These are phyloP conservation scores for Trachelipus rathkii DNA, from an alignment of 1,140 invertebrate species.

Conservation along the genomic window DNA sequence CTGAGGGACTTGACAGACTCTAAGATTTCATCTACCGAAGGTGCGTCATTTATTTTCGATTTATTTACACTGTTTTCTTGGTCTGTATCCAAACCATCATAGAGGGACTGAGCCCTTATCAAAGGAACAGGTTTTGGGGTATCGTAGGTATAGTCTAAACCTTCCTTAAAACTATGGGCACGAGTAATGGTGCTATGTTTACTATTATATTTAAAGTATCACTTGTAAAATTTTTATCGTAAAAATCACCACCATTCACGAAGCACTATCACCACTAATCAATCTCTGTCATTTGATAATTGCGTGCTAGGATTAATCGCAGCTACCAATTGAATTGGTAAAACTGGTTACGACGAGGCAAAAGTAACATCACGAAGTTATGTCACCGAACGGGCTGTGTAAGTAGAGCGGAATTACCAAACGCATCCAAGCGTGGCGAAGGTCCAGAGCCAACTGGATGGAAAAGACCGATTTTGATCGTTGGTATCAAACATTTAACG, in stretches of 20 bases:
- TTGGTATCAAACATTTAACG: too few species aligned
- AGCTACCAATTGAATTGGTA: slow-evolving; percentile 38
- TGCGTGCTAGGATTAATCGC: slow-evolving; percentile 29
- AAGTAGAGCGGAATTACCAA: too few species aligned
- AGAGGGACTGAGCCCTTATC: slow-evolving; percentile 38
- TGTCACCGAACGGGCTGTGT: too few species aligned
- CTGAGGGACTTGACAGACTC: slow-evolving; percentile 44
- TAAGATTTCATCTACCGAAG: slow-evolving; percentile 45
- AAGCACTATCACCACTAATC: slow-evolving; percentile 27
- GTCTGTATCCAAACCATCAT: slow-evolving; percentile 39
- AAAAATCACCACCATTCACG: slow-evolving; percentile 36
- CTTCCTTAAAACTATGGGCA: slow-evolving; percentile 43
- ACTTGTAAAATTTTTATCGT: too few species aligned
- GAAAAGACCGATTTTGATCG: too few species aligned
- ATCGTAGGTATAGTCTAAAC: slow-evolving; percentile 21
- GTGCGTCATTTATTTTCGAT: slow-evolving; percentile 33
- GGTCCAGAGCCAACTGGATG: too few species aligned
- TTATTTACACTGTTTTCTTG: slow-evolving; percentile 27
- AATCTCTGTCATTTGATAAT: too few species aligned
- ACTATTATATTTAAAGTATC: slow-evolving; percentile 31
- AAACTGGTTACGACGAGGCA: slow-evolving; percentile 40
- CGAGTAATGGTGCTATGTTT: slow-evolving; percentile 34
- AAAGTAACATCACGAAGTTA: too few species aligned
- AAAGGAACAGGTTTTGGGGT: slow-evolving; percentile 25
- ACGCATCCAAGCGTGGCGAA: too few species aligned